Evolutionary conservation across 2,888 invertebrate species (phyloP), one percentile per base, ranked within the genome.

Genomic region (Lithophane ornitopus): DNA sequence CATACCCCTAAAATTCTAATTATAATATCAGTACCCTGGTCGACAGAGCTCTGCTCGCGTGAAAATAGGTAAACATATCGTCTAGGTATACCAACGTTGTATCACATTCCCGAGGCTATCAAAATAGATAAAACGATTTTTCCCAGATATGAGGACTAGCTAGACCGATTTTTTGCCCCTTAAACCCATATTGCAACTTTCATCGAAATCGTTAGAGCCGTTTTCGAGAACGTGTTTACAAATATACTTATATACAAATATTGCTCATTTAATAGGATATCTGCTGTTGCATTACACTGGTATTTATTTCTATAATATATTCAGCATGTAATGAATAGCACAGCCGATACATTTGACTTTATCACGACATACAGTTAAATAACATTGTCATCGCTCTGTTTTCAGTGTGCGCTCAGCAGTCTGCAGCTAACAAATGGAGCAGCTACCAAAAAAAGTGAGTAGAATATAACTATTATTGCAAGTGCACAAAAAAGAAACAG

Each of bases 371-470:
- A 8, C n/a, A 26, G 8, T 59, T 44, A 28, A 56, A 22, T 69
- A 28, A 44, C 7, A 69, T 28, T 22, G 28, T 28, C 34, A 46
- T 72, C 54, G 9, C 16, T 70, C 58, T 46, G 2, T 34, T 85
- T 78, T 76, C 88, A 90, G 90, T 67, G 80, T 34, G 70, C 81
- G 12, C 62, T 85, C 59, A 82, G 80, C 73, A 75, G 82, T 54
- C 62, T 85, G 4, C 84, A 87, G 14, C 34, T 82, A 22, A 73
- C 82, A 63, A 74, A 76, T 59, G 87, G 85, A 41, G 89, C 85
- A 71, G 68, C 78, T 28, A 49, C 85, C 1, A 89, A 86, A 68
- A 81, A 82, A 79, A 59, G 90, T 90, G 72, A 84, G 86, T 63
- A 68, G 28, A 14, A 49, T 49, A 49, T 49, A n/a, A n/a, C 6